These are phyloP conservation scores for Malacoraja senta DNA, from an alignment of 2,797 vertebrate genomes.

Conservation along the genomic window DNA sequence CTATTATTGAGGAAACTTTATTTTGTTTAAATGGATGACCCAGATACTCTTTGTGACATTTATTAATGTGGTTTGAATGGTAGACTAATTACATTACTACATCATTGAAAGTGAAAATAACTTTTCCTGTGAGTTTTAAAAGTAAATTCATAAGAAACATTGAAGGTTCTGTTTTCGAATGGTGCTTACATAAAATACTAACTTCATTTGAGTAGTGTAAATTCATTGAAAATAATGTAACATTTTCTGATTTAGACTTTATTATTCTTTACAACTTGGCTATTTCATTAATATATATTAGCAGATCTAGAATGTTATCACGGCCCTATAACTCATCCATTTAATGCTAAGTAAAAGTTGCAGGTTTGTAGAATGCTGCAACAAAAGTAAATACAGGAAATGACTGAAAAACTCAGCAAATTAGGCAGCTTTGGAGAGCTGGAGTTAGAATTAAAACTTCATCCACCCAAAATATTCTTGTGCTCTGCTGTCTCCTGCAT, in stretches of 20 bases:
- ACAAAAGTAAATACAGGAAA: no score
- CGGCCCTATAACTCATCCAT: not conserved
- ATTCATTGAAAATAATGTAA: not conserved
- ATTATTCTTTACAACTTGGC: not conserved
- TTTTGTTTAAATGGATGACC: not conserved
- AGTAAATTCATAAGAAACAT: not conserved
- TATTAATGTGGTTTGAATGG: not conserved
- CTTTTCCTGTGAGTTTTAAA: not conserved
- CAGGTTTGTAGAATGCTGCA: no score
- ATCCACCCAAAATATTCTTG: no score
- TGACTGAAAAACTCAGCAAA: no score
- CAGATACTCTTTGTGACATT: not conserved
- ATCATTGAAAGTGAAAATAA: not conserved
- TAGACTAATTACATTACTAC: not conserved
- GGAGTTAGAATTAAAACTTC: no score
- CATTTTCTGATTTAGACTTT: not conserved
- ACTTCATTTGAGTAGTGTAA: not conserved
- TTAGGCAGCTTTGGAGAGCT: no score
- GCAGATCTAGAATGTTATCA: not conserved
- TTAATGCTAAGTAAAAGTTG: not conserved
- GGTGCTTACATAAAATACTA: not conserved
- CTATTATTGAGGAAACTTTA: not conserved
- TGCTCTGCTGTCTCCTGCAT: no score
- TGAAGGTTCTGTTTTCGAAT: not conserved
- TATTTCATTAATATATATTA: not conserved